These are phyloP conservation scores for Oenanthe oenanthe DNA, from an alignment of 2,113 vertebrate genomes.

Conservation along the genomic window DNA sequence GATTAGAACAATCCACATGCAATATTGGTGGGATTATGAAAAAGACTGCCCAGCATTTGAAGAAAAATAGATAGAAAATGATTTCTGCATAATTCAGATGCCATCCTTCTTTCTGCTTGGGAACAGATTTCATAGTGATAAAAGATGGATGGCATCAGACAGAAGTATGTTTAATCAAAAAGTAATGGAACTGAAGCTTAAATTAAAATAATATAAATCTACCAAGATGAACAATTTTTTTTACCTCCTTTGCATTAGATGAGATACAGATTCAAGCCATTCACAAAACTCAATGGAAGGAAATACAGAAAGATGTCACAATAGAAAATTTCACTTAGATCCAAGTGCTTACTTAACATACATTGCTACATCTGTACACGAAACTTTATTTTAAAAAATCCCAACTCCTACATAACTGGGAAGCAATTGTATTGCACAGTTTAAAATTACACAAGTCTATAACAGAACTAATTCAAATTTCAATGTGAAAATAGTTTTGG, in stretches of 20 bases:
- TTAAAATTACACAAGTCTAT: background rate
- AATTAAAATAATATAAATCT: conserved; percentile 74
- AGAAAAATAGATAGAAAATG: conserved; percentile 52
- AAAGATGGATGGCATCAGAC: conserved; percentile 44
- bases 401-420: background rate
- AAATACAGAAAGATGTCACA: background rate
- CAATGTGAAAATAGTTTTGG: background rate
- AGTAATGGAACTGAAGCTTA: conserved; percentile 55
- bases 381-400: background rate
- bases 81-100: conserved; percentile 67
- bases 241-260: background rate
- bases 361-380: background rate
- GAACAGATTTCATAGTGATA: conserved; percentile 56
- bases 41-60: conserved; percentile 43
- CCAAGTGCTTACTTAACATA: background rate
- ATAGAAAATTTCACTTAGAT: background rate
- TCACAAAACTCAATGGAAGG: background rate
- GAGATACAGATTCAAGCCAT: background rate
- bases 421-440: background rate
- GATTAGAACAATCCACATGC: conserved; percentile 25
- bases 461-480: background rate
- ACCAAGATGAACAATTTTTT: conserved; percentile 41
- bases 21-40: conserved; percentile 40
- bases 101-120: conserved; percentile 51
- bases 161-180: conserved; percentile 71